Conservation (phyloP, 2,888 invertebrate genomes). For the Anaspis maculata region DNA sequence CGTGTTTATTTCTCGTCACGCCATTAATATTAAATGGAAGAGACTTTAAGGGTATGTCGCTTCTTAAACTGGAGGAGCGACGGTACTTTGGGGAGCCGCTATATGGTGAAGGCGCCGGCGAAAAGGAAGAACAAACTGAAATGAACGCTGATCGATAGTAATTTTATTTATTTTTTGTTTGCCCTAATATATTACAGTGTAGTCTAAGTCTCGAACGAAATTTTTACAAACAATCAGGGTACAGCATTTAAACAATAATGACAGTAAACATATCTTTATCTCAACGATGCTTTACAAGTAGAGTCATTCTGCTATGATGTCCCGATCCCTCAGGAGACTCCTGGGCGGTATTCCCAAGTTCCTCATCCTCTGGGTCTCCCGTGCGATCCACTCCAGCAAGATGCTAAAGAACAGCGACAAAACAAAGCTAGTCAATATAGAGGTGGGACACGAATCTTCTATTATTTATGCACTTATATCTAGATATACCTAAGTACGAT, state of each 20-base stretch:
- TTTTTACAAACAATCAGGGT: constrained; percentile 14
- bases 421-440: too few relatives aligned
- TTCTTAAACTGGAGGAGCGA: too few relatives aligned
- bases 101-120: too few relatives aligned
- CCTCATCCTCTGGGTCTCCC: constrained; percentile 22
- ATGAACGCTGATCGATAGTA: constrained; percentile 12
- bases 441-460: too few relatives aligned
- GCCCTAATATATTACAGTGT: constrained; percentile 14
- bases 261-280: constrained; percentile 7
- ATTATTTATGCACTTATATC: too few relatives aligned
- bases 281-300: constrained; percentile 9
- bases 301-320: constrained; percentile 11
- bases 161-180: constrained; percentile 14
- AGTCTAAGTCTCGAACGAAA: constrained; percentile 4
- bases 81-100: too few relatives aligned
- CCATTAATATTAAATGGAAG: too few relatives aligned
- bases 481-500: too few relatives aligned
- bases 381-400: constrained; percentile 22
- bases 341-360: constrained; percentile 14
- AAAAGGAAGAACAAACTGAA: too few relatives aligned
- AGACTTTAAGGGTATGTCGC: too few relatives aligned
- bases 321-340: constrained; percentile 10
- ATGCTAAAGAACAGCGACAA: constrained; percentile 20
- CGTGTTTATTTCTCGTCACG: too few relatives aligned
- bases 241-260: constrained; percentile 14